These are phyloP conservation scores for Ichneumon xanthorius DNA, from an alignment of 2,888 invertebrate species.

Conservation along the genomic window DNA sequence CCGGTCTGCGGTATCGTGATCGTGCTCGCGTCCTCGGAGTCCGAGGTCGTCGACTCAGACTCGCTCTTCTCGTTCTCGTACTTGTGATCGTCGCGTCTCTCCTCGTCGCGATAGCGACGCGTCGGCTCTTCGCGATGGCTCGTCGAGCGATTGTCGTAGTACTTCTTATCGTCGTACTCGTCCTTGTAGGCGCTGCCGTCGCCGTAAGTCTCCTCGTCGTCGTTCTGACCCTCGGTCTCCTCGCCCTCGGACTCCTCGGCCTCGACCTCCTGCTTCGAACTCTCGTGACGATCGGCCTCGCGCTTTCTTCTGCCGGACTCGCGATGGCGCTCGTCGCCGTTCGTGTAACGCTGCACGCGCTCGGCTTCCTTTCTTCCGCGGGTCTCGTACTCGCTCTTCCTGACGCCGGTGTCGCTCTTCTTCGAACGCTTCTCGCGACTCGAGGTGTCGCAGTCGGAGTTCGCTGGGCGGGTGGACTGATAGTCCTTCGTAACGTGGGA, in stretches of 20 bases:
- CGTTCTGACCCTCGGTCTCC: slow-evolving; percentile 75
- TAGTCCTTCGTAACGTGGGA: slow-evolving; percentile 57
- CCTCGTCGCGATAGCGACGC: slow-evolving; percentile 58
- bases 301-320: slow-evolving; percentile 54
- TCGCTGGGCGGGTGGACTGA: slow-evolving; percentile 30
- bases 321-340: slow-evolving; percentile 59
- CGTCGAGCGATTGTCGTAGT: slow-evolving; percentile 74
- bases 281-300: slow-evolving; percentile 69
- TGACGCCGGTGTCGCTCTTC: slow-evolving; percentile 49
- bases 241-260: slow-evolving; percentile 79
- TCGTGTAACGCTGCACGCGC: slow-evolving; percentile 55
- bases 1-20: slow-evolving; percentile 82
- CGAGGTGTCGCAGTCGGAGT: slow-evolving; percentile 58
- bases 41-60: slow-evolving; percentile 76
- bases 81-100: slow-evolving; percentile 73
- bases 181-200: slow-evolving; percentile 47
- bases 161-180: slow-evolving; percentile 75
- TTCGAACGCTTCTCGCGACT: slow-evolving; percentile 62
- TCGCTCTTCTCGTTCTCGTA: slow-evolving; percentile 80
- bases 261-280: slow-evolving; percentile 70
- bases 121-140: slow-evolving; percentile 44
- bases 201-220: slow-evolving; percentile 72
- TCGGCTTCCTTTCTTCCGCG: slow-evolving; percentile 57
- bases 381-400: slow-evolving; percentile 77
- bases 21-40: slow-evolving; percentile 82